These are phyloP conservation scores for Eutrigla gurnardus DNA, from an alignment of 2,797 vertebrate genomes.

Conservation along the genomic window DNA sequence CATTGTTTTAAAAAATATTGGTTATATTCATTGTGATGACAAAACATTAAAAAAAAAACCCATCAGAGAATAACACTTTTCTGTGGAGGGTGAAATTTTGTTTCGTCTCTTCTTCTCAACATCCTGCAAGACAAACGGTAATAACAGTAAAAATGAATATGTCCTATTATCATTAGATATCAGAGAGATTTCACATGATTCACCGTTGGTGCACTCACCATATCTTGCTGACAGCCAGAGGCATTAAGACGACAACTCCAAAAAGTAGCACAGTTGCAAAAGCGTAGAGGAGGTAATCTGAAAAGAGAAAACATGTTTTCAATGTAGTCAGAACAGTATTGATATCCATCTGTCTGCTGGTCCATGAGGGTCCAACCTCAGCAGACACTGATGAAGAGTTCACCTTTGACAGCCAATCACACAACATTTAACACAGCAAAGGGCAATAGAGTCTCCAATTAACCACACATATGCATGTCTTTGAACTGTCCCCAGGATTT, in stretches of 20 bases:
- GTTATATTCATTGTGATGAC: too few relatives aligned
- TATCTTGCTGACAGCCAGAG: slow-evolving; percentile 83
- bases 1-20: not conserved
- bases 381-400: not conserved
- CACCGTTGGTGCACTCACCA: slow-evolving; percentile 81
- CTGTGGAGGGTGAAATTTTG: slow-evolving; percentile 50
- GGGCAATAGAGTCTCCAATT: not conserved
- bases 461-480: not conserved
- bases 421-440: not conserved
- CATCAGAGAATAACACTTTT: slow-evolving; percentile 60
- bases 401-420: not conserved
- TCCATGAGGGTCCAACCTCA: too few relatives aligned
- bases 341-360: not conserved
- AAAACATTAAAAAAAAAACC: too few relatives aligned
- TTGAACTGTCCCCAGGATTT: not conserved
- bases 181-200: not conserved
- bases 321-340: not conserved
- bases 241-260: slow-evolving; percentile 81
- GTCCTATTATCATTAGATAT: not conserved
- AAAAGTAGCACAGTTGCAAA: slow-evolving; percentile 80
- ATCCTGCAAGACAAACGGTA: slow-evolving; percentile 59
- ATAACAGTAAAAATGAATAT: not conserved
- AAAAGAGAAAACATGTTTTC: slow-evolving; percentile 35
- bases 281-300: slow-evolving; percentile 81
- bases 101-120: slow-evolving; percentile 57